Conservation (phyloP, 2,888 invertebrate genomes). For the Oscheius myriophilus region DNA sequence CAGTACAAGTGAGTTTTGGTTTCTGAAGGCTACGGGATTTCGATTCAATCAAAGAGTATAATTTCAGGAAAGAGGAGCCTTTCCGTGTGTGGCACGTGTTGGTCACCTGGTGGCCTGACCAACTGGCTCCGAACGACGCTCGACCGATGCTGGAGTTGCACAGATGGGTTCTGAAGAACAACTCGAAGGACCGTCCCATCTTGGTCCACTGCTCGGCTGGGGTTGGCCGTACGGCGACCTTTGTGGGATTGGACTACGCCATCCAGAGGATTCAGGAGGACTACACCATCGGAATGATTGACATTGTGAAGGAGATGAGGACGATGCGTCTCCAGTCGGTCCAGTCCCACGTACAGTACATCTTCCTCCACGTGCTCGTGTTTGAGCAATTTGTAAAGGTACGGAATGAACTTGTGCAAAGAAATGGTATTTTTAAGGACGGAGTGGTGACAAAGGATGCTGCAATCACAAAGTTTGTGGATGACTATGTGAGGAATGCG, state of each 20-base stretch:
- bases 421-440: neutral
- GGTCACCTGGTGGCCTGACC: slow-evolving; percentile 55
- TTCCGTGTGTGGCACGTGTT: slow-evolving; percentile 31
- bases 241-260: slow-evolving; percentile 50
- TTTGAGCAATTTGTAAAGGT: slow-evolving; percentile 44
- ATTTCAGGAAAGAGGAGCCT: slow-evolving; percentile 8
- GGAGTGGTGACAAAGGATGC: neutral
- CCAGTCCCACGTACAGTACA: slow-evolving; percentile 48
- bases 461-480: slow-evolving; percentile 33
- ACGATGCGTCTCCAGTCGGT: slow-evolving; percentile 31
- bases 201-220: slow-evolving; percentile 61
- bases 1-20: slow-evolving; percentile 12
- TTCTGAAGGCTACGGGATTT: neutral
- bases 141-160: slow-evolving; percentile 45
- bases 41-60: neutral
- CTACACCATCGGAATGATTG: slow-evolving; percentile 37
- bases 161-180: slow-evolving; percentile 48
- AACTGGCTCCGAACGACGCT: slow-evolving; percentile 51
- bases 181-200: slow-evolving; percentile 37
- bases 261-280: slow-evolving; percentile 38
- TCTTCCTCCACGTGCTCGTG: slow-evolving; percentile 46
- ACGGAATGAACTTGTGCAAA: neutral
- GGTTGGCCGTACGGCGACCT: slow-evolving; percentile 58
- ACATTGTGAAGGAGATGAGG: slow-evolving; percentile 48
- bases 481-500: slow-evolving; percentile 38